A percentile compares a stretch with the other conserved stretches of the same genome.
phyloP scores from a whole-genome alignment of 2,113 vertebrate species.

The Pheucticus melanocephalus region DNA sequence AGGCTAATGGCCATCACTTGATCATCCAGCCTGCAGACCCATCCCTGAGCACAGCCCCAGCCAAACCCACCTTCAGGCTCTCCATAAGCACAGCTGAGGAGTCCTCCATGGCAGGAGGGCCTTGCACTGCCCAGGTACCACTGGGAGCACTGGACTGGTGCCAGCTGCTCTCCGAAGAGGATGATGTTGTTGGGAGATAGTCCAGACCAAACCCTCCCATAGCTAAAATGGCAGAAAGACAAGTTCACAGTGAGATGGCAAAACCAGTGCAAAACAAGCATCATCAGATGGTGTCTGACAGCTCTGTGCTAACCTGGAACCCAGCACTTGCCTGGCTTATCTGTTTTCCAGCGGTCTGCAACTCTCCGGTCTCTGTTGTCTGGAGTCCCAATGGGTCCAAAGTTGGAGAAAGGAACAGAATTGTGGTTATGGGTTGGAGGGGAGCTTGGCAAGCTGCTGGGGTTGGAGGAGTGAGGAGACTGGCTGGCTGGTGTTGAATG shows the following conservation, averaged over 20 bases:
- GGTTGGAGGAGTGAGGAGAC: slow-evolving; percentile 98
- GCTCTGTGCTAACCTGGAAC: not conserved
- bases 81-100: slow-evolving; percentile 93
- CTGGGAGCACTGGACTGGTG: slow-evolving; percentile 81
- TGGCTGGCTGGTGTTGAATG: slow-evolving; percentile 99
- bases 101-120: slow-evolving; percentile 86
- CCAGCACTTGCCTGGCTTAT: slow-evolving; percentile 84
- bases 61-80: slow-evolving; percentile 87
- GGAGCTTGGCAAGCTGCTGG: slow-evolving; percentile 96
- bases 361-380: slow-evolving; percentile 91
- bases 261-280: not conserved
- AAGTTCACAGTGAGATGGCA: not conserved
- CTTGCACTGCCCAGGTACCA: slow-evolving; percentile 89
- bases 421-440: slow-evolving; percentile 95
- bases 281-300: not conserved
- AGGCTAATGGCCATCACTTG: not conserved
- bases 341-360: slow-evolving; percentile 93
- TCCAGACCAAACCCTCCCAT: slow-evolving; percentile 92
- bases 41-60: not conserved
- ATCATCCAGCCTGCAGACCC: not conserved
- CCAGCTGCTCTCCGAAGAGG: slow-evolving; percentile 89
- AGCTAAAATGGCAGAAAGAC: slow-evolving; percentile 55
- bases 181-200: slow-evolving; percentile 83
- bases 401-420: slow-evolving; percentile 91
- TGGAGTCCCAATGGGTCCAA: slow-evolving; percentile 93